These are phyloP conservation scores for Stenopsyche tienmushanensis DNA, from an alignment of 1,140 invertebrate species.

Conservation along the genomic window DNA sequence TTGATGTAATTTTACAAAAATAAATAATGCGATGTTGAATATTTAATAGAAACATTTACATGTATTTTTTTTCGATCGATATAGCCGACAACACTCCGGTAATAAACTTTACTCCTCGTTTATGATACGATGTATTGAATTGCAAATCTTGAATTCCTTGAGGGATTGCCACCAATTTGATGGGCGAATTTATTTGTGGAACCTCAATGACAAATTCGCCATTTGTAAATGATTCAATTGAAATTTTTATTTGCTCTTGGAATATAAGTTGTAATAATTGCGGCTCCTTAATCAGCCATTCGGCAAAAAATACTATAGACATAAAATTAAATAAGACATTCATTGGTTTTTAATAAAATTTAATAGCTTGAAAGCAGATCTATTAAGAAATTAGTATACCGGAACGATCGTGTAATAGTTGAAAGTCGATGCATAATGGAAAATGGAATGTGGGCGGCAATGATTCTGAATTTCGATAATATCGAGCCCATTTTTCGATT, in stretches of 20 bases:
- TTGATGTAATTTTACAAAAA: no score
- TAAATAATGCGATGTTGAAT: no score
- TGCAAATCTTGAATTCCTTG: background rate
- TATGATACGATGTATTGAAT: background rate
- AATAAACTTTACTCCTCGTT: background rate
- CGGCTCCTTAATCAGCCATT: constrained; percentile 17
- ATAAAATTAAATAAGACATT: no score
- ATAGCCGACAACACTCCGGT: background rate
- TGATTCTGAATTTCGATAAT: background rate
- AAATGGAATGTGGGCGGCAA: background rate
- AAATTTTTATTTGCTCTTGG: background rate
- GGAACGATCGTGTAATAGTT: background rate
- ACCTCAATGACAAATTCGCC: background rate
- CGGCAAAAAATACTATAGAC: constrained; percentile 6
- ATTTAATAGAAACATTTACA: no score
- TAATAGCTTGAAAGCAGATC: no score
- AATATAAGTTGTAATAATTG: background rate
- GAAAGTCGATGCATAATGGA: background rate
- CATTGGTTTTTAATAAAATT: no score
- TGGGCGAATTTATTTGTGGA: background rate
- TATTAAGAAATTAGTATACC: no score
- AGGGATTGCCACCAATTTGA: background rate
- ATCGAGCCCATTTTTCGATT: background rate
- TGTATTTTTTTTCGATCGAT: background rate
- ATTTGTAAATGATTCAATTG: background rate